phyloP scores from a whole-genome alignment of 2,888 invertebrate species.

The Tipula vernalis region DNA sequence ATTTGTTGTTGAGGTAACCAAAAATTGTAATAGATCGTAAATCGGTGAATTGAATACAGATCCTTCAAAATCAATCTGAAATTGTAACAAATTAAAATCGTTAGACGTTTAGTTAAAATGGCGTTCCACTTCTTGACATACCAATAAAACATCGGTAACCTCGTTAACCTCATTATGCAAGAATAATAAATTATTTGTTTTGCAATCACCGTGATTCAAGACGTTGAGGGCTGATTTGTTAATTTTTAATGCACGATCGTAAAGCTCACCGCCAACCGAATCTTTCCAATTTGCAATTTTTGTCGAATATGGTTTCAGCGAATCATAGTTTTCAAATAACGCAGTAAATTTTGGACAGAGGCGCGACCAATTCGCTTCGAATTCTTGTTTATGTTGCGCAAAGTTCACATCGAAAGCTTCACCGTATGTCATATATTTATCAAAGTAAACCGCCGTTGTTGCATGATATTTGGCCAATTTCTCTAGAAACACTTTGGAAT shows the following conservation, averaged over 20 bases:
- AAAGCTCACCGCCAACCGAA: neutral
- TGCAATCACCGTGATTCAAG: neutral
- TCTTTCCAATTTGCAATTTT: neutral
- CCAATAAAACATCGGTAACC: neutral
- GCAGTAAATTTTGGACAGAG: neutral
- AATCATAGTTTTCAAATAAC: neutral
- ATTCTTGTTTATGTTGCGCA: neutral
- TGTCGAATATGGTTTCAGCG: neutral
- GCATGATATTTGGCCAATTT: neutral
- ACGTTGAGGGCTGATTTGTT: neutral
- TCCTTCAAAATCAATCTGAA: neutral
- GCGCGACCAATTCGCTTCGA: neutral
- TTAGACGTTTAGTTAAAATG: neutral
- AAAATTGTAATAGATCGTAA: neutral
- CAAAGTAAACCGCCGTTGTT: neutral
- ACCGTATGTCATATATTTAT: neutral
- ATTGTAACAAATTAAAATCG: neutral
- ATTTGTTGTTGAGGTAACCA: neutral
- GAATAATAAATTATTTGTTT: neutral
- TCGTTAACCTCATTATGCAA: neutral
- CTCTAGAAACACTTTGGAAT: neutral
- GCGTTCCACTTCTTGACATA: neutral
- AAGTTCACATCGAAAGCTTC: neutral
- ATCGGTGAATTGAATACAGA: neutral
- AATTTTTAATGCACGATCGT: neutral